Evolutionary conservation across 2,888 invertebrate genomes (phyloP), one percentile per base, ranked within the genome.

Genomic region (Fragum fragum): DNA sequence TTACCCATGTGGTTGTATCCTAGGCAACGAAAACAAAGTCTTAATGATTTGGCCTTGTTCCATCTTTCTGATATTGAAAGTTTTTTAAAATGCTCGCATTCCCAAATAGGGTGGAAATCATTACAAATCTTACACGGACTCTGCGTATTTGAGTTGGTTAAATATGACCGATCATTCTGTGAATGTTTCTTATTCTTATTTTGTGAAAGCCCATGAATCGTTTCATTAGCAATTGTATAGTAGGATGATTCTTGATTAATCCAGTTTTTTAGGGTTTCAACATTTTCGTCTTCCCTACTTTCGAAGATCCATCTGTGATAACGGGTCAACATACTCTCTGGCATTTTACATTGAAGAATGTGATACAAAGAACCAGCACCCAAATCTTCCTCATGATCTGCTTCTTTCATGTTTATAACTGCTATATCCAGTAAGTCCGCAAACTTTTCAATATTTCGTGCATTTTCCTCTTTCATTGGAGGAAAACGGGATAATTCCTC

Each of bases 281-380:
- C 75, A 23, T 61, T 53, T 23, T 75, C 75, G 63, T 42, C 42
- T 29, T 61, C 71, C 11, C 42, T 47, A 26, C 57, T 76, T 63
- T 72, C 76, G 72, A 28, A 76, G 18, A 80, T n/a, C 75, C 76
- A 76, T 18, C 76, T 36, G 28, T 79, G 71, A 39, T 79, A 79
- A 26, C 63, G 29, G 6, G 80, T 28, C 18, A 76, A 42, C 80
- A 80, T 80, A 7, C 68, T 29, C 26, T 80, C 76, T 9, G 80
- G 66, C 39, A 80, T 26, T 16, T 80, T 63, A 16, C 39, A 7
- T 29, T 61, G 11, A 28, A 63, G 36, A 18, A 63, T 36, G 39
- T 63, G 39, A 36, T 63, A 63, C 21, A 63, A 63, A 1, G 63
- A 36, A 7, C 63, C 63, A 16, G 32, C 63, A 1, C 32, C 39